Percentiles rank a stretch among this genome's conserved stretches.
phyloP scores from a whole-genome alignment of 1,140 invertebrate species.

The honey bee (Apis mellifera) region Amel_HAv3.1 CM009934.2:8621501-8622000 shows the following conservation, averaged over 20 bases:
- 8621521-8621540: no score
- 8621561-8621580: no score
- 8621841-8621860: slow-evolving; percentile 62
- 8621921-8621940: neutral
- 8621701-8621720: no score
- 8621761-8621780: slow-evolving; percentile 46
- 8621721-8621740: neutral
- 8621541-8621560: no score
- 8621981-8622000: neutral
- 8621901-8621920: slow-evolving; percentile 3
- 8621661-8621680: no score
- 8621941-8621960: neutral
- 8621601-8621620: no score
- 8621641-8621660: no score
- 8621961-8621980: neutral
- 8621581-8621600: no score
- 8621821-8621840: slow-evolving; percentile 66
- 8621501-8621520: no score
- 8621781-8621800: slow-evolving; percentile 67
- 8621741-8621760: slow-evolving; percentile 13
- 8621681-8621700: neutral
- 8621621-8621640: no score
- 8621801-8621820: slow-evolving; percentile 67
- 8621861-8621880: slow-evolving; percentile 64
- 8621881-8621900: slow-evolving; percentile 2